A percentile compares a stretch with the other conserved stretches of the same genome.
Evolutionary conservation across 2,797 vertebrate species (phyloP).

Genomic region (Schizothorax lantsangensis): DNA sequence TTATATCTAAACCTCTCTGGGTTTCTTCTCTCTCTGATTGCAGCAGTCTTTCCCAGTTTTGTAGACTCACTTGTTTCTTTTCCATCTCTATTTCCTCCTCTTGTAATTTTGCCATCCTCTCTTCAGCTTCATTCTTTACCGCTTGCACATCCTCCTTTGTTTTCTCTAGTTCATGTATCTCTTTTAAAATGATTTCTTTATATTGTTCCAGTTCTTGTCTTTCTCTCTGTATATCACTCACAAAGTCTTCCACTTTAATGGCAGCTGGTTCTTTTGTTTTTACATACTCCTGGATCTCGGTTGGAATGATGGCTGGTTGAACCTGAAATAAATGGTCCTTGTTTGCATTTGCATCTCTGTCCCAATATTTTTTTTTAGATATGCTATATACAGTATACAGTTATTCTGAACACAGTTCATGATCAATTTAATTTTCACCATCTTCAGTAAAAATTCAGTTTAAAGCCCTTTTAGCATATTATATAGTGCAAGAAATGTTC

Average conservation of each 20-base stretch:
- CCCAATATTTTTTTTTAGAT: slow-evolving; percentile 5
- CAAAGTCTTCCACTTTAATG: slow-evolving; percentile 1
- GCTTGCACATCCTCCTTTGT: slow-evolving; percentile 24
- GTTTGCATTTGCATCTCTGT: slow-evolving; percentile 34
- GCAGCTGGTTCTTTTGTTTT: slow-evolving; percentile 10
- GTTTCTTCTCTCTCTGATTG: slow-evolving; percentile 29
- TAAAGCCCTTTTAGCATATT: neutral
- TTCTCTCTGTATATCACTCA: slow-evolving; percentile 36
- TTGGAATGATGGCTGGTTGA: neutral
- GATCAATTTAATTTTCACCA: neutral
- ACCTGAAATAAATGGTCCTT: slow-evolving; percentile 40
- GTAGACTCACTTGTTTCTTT: slow-evolving; percentile 18
- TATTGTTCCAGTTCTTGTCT: slow-evolving; percentile 40
- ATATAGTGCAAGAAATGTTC: neutral
- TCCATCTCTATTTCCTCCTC: slow-evolving; percentile 20
- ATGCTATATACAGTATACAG: neutral
- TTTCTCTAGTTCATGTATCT: slow-evolving; percentile 46
- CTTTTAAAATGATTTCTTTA: slow-evolving; percentile 42
- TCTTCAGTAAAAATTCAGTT: neutral
- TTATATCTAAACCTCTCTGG: slow-evolving; percentile 4
- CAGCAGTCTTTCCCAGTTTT: slow-evolving; percentile 23
- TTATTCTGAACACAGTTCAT: neutral
- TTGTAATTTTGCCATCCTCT: slow-evolving; percentile 44
- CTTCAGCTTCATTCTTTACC: slow-evolving; percentile 5
- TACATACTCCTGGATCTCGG: neutral